Base-by-base conservation (phyloP, 2,797 vertebrate genomes). In the Gephyroberyx darwinii region DNA sequence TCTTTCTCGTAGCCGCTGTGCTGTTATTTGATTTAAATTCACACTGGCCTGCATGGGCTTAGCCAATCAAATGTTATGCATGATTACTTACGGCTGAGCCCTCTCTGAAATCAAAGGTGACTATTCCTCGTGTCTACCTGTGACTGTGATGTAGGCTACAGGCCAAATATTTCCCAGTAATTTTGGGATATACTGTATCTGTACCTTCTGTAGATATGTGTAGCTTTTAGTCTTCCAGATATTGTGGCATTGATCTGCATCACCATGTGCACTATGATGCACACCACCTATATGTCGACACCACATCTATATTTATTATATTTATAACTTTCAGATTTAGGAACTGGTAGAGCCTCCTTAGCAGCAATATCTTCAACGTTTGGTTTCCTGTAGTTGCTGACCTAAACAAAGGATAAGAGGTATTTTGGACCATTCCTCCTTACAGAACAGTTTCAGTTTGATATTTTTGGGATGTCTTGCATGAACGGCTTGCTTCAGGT, bases 21-120 rank as follows among this genome's bases (percentile, higher is more conserved):
- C 65, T 65, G 19, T 39, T 5, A 22, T 71, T 79, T 83, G 57
- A 78, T 84, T 76, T 78, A 70, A 84, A 84, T 82, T 74, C 80
- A 74, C 52, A 75, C 56, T 47, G 57, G 66, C 72, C 77, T 56
- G 59, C 47, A 10, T 59, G 74, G 72, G 72, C 77, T 67, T 45
- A 71, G 66, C 77, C 74, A 86, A 84, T 88, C 70, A 81, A 69
- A 84, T 84, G 71, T 77, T 84, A 75, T 69, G 77, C 69, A 69
- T 74, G 74, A 82, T 80, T 80, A 76, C 77, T 78, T 71, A 53
- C 61, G 71, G 74, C 71, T 71, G 52, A 76, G 65, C n/a, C 59
- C 52, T 58, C 16, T 77, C 58, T 51, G 52, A 71, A 84, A 81
- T 75, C 75, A 76, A 60, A 76, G 62, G 37, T 63, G 57, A 55